phyloP scores from a whole-genome alignment of 2,113 vertebrate species.

The Ceratotherium simum region DNA sequence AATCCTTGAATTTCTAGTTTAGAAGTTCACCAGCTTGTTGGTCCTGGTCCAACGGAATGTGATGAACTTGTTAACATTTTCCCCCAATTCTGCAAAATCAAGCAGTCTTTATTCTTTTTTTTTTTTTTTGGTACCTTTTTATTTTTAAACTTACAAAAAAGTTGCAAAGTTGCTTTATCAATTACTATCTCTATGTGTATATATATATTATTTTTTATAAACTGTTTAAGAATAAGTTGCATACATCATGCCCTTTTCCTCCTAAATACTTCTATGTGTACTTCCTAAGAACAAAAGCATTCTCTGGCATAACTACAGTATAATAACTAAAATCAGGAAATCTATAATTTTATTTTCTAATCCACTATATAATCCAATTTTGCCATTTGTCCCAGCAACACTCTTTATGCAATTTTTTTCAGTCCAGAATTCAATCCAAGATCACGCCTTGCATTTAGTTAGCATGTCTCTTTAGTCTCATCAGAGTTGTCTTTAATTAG shows the following conservation, averaged over 20 bases:
- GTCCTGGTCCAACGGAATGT: neutral
- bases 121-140: neutral
- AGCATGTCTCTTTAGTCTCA: neutral
- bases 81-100: neutral
- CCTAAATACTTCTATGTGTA: neutral
- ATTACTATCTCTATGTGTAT: neutral
- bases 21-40: constrained; percentile 44
- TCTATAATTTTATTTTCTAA: neutral
- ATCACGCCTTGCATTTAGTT: neutral
- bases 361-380: neutral
- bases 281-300: neutral
- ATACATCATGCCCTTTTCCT: neutral
- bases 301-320: neutral
- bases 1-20: constrained; percentile 62
- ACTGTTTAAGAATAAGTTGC: neutral
- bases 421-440: constrained; percentile 10
- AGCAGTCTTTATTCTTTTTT: neutral
- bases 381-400: neutral
- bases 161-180: neutral
- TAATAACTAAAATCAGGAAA: constrained; percentile 15
- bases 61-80: neutral
- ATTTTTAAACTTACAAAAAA: constrained; percentile 39
- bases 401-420: neutral
- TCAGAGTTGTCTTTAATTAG: constrained; percentile 36
- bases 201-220: neutral